Evolutionary conservation across 1,140 invertebrate species (phyloP).

Genomic region (Drosophila navojoa): DNA sequence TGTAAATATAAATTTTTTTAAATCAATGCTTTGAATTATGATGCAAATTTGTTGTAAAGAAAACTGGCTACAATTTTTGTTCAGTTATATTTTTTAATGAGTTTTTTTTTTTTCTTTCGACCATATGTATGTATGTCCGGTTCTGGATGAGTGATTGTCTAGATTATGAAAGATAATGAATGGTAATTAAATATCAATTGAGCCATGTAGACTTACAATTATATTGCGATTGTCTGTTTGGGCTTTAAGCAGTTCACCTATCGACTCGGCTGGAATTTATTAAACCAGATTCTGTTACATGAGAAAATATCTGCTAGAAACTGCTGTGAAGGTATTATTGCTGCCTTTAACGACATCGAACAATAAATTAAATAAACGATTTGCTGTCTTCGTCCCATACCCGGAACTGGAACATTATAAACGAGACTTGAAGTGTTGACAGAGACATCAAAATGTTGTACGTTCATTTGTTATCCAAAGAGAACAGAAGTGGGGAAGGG

Average conservation of each 20-base stretch:
- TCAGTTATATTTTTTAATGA: background rate
- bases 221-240: background rate
- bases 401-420: slow-evolving; percentile 7
- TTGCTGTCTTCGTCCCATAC: background rate
- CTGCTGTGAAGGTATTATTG: background rate
- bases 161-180: background rate
- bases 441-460: background rate
- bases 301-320: background rate
- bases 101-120: background rate
- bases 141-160: background rate
- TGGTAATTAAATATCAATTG: slow-evolving; percentile 1
- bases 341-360: background rate
- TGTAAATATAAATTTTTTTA: background rate
- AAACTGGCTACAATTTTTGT: background rate
- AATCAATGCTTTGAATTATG: background rate
- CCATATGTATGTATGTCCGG: background rate
- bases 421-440: background rate
- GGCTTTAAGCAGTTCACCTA: background rate
- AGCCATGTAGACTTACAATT: background rate
- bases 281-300: background rate
- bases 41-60: background rate
- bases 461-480: background rate
- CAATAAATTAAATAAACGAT: background rate
- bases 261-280: background rate
- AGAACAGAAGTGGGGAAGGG: background rate